Evolutionary conservation across 2,797 vertebrate genomes (phyloP), one percentile per base, ranked within the genome.

Genomic region (Sus cebifrons): DNA sequence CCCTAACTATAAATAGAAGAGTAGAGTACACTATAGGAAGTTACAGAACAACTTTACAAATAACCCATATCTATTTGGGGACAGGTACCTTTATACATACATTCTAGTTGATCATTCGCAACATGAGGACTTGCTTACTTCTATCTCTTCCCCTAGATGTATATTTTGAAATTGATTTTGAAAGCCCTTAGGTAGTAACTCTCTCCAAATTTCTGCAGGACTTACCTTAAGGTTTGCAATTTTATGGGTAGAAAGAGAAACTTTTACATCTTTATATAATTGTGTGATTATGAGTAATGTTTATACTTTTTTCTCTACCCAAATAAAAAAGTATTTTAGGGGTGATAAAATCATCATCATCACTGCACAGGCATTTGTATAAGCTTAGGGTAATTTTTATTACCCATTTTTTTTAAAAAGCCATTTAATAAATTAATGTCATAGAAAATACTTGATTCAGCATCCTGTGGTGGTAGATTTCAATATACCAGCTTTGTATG

Each of bases 351-450:
- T 62, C 29, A 29, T 60, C 18, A 75, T n/a, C 15, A 20, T 74
- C 17, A 40, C 58, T 13, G 44, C 62, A 56, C 58, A 49, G 9
- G 11, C 84, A 64, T 52, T 85, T 85, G 25, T 11, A 32, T 68
- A n/a, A 54, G 2, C 58, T 54, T 86, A 79, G 67, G 73, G 7
- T 74, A 56, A 40, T 74, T 93, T 91, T 86, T 88, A 29, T 54
- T 77, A 21, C 20, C 29, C 2, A 18, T 36, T 40, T 32, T 60
- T 15, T 25, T 87, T 87, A 82, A 92, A 77, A n/a, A 5, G 44
- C 5, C 0, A 4, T 79, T 29, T 96, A 92, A 20, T 54, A 93
- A 92, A 74, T 84, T 84, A 65, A 71, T 85, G 23, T 91, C 91
- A 74, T 29, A 36, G 91, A 77, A 88, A 95, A 77, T 81, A 67